These are phyloP conservation scores for Otolemur garnettii DNA, from an alignment of 2,113 vertebrate species.

Conservation along the genomic window DNA sequence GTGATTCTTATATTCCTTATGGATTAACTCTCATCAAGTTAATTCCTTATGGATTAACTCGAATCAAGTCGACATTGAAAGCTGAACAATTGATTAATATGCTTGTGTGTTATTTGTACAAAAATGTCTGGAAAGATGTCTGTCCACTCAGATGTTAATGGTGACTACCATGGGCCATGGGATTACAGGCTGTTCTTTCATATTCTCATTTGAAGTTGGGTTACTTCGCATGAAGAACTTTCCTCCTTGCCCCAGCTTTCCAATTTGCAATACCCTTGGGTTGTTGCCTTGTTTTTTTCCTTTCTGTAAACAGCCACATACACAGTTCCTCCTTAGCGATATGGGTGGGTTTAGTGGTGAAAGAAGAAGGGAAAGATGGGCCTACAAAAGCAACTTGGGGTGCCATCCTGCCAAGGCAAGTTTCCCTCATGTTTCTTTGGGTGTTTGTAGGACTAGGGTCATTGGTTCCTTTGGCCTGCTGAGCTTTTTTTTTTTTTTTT, in stretches of 20 bases:
- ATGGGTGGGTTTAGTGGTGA: background rate
- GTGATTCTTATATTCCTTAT: background rate
- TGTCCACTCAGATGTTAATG: background rate
- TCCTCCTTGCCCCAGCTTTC: background rate
- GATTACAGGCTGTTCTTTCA: background rate
- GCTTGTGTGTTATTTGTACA: background rate
- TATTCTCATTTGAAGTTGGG: background rate
- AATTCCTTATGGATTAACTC: background rate
- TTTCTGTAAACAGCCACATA: background rate
- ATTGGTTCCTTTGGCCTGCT: background rate
- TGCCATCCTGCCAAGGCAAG: rapidly evolving
- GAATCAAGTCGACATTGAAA: background rate
- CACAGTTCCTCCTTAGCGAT: background rate
- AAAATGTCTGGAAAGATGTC: background rate
- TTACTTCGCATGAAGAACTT: background rate
- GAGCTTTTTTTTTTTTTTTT: background rate
- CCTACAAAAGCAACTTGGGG: background rate
- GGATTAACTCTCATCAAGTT: background rate
- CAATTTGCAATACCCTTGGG: background rate
- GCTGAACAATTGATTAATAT: background rate
- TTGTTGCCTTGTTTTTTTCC: background rate
- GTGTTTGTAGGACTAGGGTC: background rate
- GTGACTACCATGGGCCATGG: background rate
- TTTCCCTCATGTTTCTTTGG: background rate
- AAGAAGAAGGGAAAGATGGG: background rate